A percentile compares a stretch with the other conserved stretches of the same genome.
phyloP scores from a whole-genome alignment of 2,888 invertebrate species.

The Caenorhabditis sp. region DNA sequence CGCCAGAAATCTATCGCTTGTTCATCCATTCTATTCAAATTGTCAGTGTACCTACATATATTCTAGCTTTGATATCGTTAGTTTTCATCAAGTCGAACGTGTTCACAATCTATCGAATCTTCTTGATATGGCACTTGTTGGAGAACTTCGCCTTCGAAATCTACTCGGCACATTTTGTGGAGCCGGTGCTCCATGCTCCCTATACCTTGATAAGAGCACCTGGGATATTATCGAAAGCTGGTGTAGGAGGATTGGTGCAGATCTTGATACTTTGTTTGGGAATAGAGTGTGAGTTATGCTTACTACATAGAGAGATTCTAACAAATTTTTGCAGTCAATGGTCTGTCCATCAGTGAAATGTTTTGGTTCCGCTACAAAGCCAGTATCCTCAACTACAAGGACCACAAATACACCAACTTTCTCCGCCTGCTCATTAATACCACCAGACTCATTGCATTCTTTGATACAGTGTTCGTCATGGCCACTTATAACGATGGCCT shows the following conservation, averaged over 20 bases:
- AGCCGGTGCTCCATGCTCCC: constrained; percentile 20
- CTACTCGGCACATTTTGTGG: neutral
- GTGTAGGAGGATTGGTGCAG: constrained; percentile 4
- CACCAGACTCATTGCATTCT: constrained; percentile 4
- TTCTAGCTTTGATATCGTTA: neutral
- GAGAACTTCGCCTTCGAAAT: constrained; percentile 24
- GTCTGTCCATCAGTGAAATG: constrained; percentile 26
- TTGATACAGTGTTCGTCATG: neutral
- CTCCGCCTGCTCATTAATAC: neutral
- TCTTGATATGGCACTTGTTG: constrained; percentile 36
- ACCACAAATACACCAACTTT: constrained; percentile 8
- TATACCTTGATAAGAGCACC: constrained; percentile 7
- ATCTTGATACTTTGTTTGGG: neutral
- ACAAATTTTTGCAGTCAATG: constrained; percentile 31
- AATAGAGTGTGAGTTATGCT: constrained; percentile 32
- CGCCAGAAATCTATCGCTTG: constrained; percentile 1
- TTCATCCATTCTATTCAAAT: constrained; percentile 30
- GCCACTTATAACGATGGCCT: neutral
- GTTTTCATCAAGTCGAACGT: constrained; percentile 37
- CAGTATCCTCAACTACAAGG: constrained; percentile 29
- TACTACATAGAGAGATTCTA: neutral
- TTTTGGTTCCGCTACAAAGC: constrained; percentile 39
- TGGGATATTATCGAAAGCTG: constrained; percentile 12
- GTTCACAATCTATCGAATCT: constrained; percentile 32
- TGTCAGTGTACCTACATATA: constrained; percentile 13